A percentile compares a stretch with the other conserved stretches of the same genome.
phyloP scores from a whole-genome alignment of 2,797 vertebrate genomes.

The Takifugu ocellatus region DNA sequence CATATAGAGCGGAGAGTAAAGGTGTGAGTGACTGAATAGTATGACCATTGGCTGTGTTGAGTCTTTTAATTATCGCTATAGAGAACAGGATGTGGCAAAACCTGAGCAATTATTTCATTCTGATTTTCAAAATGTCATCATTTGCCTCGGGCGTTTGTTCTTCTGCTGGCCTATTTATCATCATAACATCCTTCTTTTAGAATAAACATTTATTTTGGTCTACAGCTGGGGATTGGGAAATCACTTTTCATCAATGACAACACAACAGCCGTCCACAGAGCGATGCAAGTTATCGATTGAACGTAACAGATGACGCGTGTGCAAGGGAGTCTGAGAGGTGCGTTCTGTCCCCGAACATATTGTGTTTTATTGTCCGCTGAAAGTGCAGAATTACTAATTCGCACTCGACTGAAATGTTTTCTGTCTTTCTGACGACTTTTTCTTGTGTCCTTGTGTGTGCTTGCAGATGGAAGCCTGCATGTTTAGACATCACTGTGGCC shows the following conservation, averaged over 20 bases:
- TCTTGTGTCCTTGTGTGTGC: conserved; percentile 11
- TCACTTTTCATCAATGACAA: conserved; percentile 59
- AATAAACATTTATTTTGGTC: conserved; percentile 3
- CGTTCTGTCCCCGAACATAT: not conserved
- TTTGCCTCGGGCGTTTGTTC: not conserved
- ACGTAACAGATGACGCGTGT: not conserved
- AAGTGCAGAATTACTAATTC: no score
- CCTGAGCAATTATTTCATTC: no score
- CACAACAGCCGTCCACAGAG: conserved; percentile 36
- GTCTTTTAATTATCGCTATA: not conserved
- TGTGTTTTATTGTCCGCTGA: conserved; percentile 1
- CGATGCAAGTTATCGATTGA: conserved; percentile 43
- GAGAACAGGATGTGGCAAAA: conserved; percentile 1
- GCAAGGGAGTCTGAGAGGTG: conserved; percentile 22
- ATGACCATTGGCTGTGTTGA: not conserved
- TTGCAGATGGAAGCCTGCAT: conserved; percentile 49
- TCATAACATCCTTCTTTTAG: no score
- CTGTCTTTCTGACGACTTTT: not conserved
- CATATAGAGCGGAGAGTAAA: not conserved
- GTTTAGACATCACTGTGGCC: conserved; percentile 44
- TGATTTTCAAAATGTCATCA: not conserved
- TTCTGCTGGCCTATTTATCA: no score
- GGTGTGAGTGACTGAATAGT: not conserved
- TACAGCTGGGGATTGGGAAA: conserved; percentile 66
- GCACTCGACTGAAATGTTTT: not conserved